Percentiles rank a stretch among this genome's conserved stretches.
These are phyloP conservation scores for Entomobrya proxima DNA, from an alignment of 2,888 invertebrate genomes.

Conservation along the genomic window DNA sequence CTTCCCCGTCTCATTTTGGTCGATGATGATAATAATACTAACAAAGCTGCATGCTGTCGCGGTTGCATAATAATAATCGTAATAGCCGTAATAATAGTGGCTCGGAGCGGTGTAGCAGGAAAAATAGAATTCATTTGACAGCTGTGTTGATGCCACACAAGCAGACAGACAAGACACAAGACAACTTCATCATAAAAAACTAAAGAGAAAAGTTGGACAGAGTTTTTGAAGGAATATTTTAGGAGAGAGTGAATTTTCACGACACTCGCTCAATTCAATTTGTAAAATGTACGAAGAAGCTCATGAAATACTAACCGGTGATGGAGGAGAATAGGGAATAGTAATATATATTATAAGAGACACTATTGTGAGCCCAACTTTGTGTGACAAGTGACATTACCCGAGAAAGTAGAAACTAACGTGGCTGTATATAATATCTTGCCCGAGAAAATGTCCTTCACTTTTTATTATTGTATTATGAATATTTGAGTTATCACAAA, in stretches of 20 bases:
- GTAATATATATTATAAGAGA: too few relatives aligned
- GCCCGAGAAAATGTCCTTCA: slow-evolving; percentile 14
- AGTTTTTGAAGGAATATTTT: not conserved
- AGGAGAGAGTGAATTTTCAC: not conserved
- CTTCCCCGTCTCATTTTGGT: not conserved
- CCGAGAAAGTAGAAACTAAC: slow-evolving; percentile 9
- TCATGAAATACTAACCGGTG: slow-evolving; percentile 1
- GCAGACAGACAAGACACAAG: not conserved
- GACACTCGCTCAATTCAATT: not conserved
- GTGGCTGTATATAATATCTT: not conserved
- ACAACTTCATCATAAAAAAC: not conserved
- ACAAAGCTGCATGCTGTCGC: not conserved
- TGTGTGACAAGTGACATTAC: slow-evolving; percentile 29
- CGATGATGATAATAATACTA: not conserved
- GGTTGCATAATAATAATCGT: slow-evolving; percentile 10
- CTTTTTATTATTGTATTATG: slow-evolving; percentile 5
- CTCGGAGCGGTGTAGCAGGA: not conserved
- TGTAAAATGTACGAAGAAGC: not conserved
- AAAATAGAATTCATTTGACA: not conserved
- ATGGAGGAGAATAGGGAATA: not conserved
- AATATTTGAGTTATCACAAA: not conserved
- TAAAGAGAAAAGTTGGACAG: not conserved
- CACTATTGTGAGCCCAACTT: not conserved
- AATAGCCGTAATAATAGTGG: not conserved
- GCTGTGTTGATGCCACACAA: not conserved